Base-by-base conservation (phyloP, 2,797 vertebrate species). In the Karalla daura region DNA sequence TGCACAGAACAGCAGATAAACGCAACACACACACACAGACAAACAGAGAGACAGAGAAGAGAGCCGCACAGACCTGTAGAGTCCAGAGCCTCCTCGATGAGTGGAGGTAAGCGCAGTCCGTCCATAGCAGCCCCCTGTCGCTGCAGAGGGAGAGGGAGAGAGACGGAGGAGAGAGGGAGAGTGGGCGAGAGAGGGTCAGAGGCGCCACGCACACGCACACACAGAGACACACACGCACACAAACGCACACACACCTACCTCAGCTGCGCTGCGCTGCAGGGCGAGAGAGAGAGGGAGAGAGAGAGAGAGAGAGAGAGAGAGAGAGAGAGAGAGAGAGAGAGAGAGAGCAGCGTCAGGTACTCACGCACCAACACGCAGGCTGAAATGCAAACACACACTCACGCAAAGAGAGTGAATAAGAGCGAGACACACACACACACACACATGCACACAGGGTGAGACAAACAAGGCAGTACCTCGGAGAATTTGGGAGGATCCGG, bases 81-180 rank as follows among this genome's bases (percentile, higher is more conserved):
- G 87, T 92, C 92, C 88, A 90, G 36, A 76, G 85, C 86, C 86
- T 94, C 92, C 83, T 92, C 91, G 81, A 92, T 91, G 85, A 93
- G 90, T 85, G 92, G 91, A 78, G 93, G 93, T 74, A 92, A 87
- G 37, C 91, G 89, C 88, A 93, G 86, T 88, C 91, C 91, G 74
- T 93, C 93, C 93, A 94, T 94, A n/a, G n/a, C n/a, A n/a, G 35
- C 80, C 71, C 45, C 81, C 87, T 70, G 70, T 18, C 84, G 86
- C 82, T 63, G 86, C 78, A 52, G 80, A n/a, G n/a, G n/a, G 45
- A 35, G 54, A 73, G 71, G 86, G 78, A 43, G 77, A 78, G 79
- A 76, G 75, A 65, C 43, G 54, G 59, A 55, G 71, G 61, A 56
- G 59, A 55, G 71, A 63, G 51, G 54, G 70, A 55, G 87, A 82